A percentile compares a stretch with the other conserved stretches of the same genome.
Evolutionary conservation across 2,888 invertebrate genomes (phyloP).

Genomic region (Pheosia tremula): DNA sequence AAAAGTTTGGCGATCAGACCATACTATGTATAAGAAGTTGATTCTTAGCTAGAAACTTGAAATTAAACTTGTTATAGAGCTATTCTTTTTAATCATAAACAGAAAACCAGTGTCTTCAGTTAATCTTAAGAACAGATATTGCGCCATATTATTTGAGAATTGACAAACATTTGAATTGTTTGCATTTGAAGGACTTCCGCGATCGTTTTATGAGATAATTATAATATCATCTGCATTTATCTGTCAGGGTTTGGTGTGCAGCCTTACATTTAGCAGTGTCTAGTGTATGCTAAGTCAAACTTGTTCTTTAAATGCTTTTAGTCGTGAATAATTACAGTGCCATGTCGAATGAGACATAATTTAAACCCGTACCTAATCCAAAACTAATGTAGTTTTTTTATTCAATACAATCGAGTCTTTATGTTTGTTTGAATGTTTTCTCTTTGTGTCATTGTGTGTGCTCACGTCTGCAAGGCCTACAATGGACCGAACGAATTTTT

Average conservation of each 20-base stretch:
- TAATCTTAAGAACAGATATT: background rate
- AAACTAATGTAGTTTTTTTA: conserved; percentile 15
- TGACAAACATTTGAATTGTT: background rate
- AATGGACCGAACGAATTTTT: conserved; percentile 18
- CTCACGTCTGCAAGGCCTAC: conserved; percentile 17
- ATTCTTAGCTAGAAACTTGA: too few species aligned
- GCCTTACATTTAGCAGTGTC: too few species aligned
- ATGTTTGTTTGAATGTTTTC: conserved; percentile 20
- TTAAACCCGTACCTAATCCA: conserved; percentile 8
- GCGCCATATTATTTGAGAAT: background rate
- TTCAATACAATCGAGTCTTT: conserved; percentile 10
- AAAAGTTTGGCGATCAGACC: too few species aligned
- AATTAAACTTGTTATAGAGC: too few species aligned
- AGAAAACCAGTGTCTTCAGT: too few species aligned
- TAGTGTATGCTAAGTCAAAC: too few species aligned
- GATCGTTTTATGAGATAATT: too few species aligned
- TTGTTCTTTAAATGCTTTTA: background rate
- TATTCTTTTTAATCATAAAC: too few species aligned
- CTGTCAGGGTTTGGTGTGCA: too few species aligned
- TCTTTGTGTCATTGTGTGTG: conserved; percentile 25
- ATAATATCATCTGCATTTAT: too few species aligned
- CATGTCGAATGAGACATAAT: background rate
- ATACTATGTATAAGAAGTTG: too few species aligned
- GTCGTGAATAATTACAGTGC: background rate
- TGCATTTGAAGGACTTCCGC: background rate